Base-by-base conservation (phyloP, 1,140 invertebrate genomes). In the Triops cancriformis region DNA sequence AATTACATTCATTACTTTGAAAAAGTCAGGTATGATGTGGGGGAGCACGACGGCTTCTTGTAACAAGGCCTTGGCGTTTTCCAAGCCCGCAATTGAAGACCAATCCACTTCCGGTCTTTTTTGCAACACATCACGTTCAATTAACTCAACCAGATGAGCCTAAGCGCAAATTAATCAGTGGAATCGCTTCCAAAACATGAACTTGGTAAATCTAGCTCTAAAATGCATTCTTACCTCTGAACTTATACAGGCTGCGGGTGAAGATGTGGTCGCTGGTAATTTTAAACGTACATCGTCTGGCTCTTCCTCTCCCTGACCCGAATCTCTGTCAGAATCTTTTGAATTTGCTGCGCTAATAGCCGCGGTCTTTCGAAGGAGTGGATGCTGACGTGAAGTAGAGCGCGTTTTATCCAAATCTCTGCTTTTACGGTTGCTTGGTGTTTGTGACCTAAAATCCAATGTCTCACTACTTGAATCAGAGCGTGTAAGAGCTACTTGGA, bases 61-160 rank as follows among this genome's bases (percentile, higher is more conserved):
- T n/a, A 99, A 85, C 26, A 94, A 84, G 80, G 87, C 88, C 82
- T 97, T 96, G 1, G 94, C 93, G 11, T 90, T 86, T 7, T 89
- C 87, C 77, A 98, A 85, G 76, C 96, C 96, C 2, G 90, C 89
- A 75, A 92, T 90, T 80, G 83, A 81, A 79, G 84, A 84, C 89
- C 90, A 91, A 31, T 85, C 83, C 23, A 91, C 87, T 82, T 88
- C 86, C 1, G 89, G 88, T 82, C 90, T 87, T 80, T 86, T 87
- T 80, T 88, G 86, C 10, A 92, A 82, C 78, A 92, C 90, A 80
- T 90, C 89, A 89, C 94, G 92, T 80, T 89, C 90, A 23, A 91
- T 81, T 78, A 88, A 91, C 76, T 94, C 93, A 0, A 95, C 92
- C 18, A 96, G 84, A 83, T 93, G 92, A 74, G 89, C 83, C 83